These are phyloP conservation scores for Ageneiosus marmoratus DNA, from an alignment of 2,113 vertebrate species.

Conservation along the genomic window DNA sequence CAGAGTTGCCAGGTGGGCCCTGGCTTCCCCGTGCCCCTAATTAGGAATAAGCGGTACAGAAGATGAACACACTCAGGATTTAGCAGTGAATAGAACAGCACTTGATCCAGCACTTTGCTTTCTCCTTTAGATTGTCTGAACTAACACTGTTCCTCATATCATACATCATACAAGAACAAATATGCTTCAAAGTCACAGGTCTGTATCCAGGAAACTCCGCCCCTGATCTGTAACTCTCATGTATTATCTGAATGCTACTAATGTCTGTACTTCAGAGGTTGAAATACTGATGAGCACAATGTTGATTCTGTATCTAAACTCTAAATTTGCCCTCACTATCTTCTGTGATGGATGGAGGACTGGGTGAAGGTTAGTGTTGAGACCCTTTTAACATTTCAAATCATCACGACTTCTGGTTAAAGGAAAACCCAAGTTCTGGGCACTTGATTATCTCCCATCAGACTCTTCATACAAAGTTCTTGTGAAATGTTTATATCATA, in stretches of 20 bases:
- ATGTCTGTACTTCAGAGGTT: background rate
- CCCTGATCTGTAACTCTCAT: background rate
- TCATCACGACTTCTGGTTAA: background rate
- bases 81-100: background rate
- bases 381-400: background rate
- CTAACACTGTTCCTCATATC: background rate
- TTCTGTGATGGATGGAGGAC: background rate
- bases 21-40: no score
- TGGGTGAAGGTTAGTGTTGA: background rate
- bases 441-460: background rate
- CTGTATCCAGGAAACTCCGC: conserved; percentile 26
- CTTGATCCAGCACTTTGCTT: background rate
- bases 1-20: no score
- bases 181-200: background rate
- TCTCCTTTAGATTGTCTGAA: background rate
- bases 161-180: background rate
- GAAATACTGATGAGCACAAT: background rate
- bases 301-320: background rate
- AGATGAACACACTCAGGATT: background rate
- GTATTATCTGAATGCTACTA: background rate
- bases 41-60: no score
- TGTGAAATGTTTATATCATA: conserved; percentile 15
- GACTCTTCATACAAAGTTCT: background rate
- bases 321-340: background rate
- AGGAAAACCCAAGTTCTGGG: background rate